A percentile compares a stretch with the other conserved stretches of the same genome.
Evolutionary conservation across 2,888 invertebrate species (phyloP).

Genomic region (Aethes cnicana): DNA sequence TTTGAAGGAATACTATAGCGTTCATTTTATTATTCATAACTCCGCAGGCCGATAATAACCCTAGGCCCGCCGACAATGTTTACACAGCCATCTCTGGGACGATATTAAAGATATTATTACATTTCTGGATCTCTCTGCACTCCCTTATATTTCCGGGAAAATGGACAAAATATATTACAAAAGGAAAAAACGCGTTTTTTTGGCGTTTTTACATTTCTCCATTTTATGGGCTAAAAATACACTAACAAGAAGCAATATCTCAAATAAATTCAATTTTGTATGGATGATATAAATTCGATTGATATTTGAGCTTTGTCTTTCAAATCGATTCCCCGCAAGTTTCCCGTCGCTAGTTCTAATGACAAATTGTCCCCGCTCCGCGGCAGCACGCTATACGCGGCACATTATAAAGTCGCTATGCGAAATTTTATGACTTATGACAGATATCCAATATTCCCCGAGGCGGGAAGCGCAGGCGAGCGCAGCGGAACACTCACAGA

Average conservation of each 20-base stretch:
- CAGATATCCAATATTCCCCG: slow-evolving; percentile 72
- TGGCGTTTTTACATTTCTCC: slow-evolving; percentile 41
- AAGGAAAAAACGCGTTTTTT: slow-evolving; percentile 34
- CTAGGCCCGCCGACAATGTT: slow-evolving; percentile 52
- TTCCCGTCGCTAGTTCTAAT: slow-evolving; percentile 33
- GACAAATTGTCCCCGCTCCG: slow-evolving; percentile 45
- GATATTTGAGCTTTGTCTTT: slow-evolving; percentile 30
- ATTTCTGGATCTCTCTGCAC: slow-evolving; percentile 51
- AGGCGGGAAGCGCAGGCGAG: slow-evolving; percentile 49
- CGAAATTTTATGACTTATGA: slow-evolving; percentile 69
- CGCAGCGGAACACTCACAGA: slow-evolving; percentile 65
- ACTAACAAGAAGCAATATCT: neutral
- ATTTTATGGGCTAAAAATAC: slow-evolving; percentile 22
- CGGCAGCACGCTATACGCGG: slow-evolving; percentile 46
- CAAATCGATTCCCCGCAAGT: slow-evolving; percentile 36
- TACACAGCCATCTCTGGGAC: slow-evolving; percentile 52
- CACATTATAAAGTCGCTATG: slow-evolving; percentile 61
- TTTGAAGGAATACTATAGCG: slow-evolving; percentile 33
- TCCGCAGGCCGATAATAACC: slow-evolving; percentile 48
- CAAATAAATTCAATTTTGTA: slow-evolving; percentile 3
- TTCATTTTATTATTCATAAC: slow-evolving; percentile 53
- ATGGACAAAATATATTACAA: slow-evolving; percentile 47
- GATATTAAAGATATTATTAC: slow-evolving; percentile 69
- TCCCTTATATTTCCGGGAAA: slow-evolving; percentile 44
- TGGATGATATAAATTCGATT: slow-evolving; percentile 7